These are phyloP conservation scores for Acanthosepion lycidas DNA, from an alignment of 2,888 invertebrate species.

Conservation along the genomic window DNA sequence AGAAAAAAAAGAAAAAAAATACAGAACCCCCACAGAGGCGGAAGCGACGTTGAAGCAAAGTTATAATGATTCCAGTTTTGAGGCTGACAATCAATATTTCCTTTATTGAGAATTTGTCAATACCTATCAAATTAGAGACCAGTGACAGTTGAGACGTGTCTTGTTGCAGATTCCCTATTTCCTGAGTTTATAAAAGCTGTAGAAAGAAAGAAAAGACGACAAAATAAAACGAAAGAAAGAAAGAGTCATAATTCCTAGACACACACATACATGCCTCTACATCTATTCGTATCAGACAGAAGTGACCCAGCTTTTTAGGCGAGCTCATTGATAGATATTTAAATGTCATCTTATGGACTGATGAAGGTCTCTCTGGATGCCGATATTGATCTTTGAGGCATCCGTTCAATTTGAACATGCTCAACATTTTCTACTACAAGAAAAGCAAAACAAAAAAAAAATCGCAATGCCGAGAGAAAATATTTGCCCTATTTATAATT, in stretches of 20 bases:
- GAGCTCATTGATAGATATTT: background rate
- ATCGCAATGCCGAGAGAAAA: background rate
- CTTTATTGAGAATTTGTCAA: background rate
- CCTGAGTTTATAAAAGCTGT: background rate
- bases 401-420: background rate
- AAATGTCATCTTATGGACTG: background rate
- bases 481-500: slow-evolving; percentile 12
- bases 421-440: background rate
- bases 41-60: background rate
- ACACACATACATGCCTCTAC: background rate
- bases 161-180: background rate
- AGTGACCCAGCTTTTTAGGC: background rate
- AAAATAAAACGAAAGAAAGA: background rate
- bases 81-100: slow-evolving; percentile 1
- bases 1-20: background rate
- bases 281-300: background rate
- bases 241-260: background rate
- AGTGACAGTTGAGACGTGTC: background rate
- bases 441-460: background rate
- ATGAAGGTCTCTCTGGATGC: background rate
- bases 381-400: background rate
- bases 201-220: background rate
- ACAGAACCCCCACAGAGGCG: background rate
- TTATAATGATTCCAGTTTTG: background rate
- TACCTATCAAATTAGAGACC: background rate